These are phyloP conservation scores for Metopolophium dirhodum DNA, from an alignment of 1,140 invertebrate genomes.

Conservation along the genomic window DNA sequence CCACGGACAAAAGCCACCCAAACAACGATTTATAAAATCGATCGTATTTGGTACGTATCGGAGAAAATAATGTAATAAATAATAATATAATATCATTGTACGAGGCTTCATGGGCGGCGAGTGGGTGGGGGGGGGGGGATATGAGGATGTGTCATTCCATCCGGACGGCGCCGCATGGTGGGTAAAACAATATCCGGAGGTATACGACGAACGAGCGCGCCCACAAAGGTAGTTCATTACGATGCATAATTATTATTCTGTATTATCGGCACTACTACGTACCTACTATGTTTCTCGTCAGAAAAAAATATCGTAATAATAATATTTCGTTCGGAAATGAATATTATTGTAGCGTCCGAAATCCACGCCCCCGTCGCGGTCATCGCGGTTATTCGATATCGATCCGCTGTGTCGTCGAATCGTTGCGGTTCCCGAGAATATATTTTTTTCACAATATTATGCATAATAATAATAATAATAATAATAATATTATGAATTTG, in stretches of 20 bases:
- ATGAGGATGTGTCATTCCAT: background rate
- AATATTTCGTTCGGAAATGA: background rate
- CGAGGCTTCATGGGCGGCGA: too few relatives aligned
- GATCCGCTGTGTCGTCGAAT: background rate
- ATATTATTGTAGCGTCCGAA: background rate
- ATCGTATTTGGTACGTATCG: too few relatives aligned
- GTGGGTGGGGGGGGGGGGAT: too few relatives aligned
- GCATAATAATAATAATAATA: background rate
- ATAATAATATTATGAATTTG: background rate
- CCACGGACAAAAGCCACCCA: too few relatives aligned
- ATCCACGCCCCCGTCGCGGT: background rate
- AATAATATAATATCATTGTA: too few relatives aligned
- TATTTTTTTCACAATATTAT: background rate
- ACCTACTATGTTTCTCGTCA: background rate
- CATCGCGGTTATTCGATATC: background rate
- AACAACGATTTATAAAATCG: too few relatives aligned
- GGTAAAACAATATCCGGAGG: background rate
- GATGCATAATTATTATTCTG: background rate
- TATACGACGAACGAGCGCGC: background rate
- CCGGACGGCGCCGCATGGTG: background rate
- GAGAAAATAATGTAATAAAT: too few relatives aligned
- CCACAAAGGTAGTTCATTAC: background rate
- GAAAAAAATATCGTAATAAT: background rate
- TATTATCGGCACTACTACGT: background rate
- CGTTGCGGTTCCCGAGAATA: background rate